Evolutionary conservation across 2,113 vertebrate genomes (phyloP).

Genomic region (Microtus oregoni): DNA sequence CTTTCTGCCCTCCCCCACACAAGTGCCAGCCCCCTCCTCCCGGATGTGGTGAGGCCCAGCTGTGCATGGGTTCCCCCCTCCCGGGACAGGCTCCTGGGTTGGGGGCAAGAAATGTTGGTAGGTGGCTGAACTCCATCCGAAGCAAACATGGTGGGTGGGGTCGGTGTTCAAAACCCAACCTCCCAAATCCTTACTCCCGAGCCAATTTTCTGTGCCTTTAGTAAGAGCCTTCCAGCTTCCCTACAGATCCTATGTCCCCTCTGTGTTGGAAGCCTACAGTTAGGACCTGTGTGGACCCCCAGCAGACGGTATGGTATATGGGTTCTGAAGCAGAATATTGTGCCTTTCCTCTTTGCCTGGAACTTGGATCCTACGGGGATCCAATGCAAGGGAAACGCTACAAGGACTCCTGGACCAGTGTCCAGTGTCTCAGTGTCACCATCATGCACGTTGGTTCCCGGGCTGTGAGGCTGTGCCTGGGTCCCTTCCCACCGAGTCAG

Average conservation of each 20-base stretch:
- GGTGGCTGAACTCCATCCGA: not conserved
- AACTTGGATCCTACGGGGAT: not conserved
- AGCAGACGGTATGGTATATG: no score
- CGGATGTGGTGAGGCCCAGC: conserved; percentile 67
- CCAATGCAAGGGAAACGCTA: not conserved
- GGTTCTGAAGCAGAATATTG: no score
- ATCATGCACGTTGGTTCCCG: not conserved
- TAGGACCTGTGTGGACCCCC: not conserved
- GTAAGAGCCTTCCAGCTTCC: not conserved
- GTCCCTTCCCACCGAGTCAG: not conserved
- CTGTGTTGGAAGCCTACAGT: not conserved
- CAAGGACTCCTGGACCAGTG: not conserved
- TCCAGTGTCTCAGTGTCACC: not conserved
- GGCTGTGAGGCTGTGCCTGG: not conserved
- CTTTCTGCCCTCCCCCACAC: not conserved
- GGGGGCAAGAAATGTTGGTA: not conserved
- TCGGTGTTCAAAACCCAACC: not conserved
- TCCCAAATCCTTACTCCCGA: not conserved
- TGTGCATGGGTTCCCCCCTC: not conserved
- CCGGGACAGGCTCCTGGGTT: not conserved
- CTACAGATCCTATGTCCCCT: no score
- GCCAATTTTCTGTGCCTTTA: not conserved
- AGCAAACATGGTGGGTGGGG: conserved; percentile 17
- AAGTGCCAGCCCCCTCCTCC: not conserved
- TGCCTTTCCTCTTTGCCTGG: not conserved